Conservation (phyloP, 2,888 invertebrate species). For the Mycalesis mineus region DNA sequence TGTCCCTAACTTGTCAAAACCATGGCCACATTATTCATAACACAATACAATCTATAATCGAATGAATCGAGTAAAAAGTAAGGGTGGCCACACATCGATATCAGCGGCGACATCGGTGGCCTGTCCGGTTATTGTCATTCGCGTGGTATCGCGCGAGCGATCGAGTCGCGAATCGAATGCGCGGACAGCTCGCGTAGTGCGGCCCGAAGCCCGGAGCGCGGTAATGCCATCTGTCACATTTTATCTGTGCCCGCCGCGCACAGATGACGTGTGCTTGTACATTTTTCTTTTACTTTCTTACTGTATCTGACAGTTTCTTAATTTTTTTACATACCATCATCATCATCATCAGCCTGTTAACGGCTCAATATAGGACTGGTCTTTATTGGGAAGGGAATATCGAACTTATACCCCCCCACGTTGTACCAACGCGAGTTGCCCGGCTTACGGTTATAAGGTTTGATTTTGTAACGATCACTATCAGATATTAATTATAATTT, state of each 20-base stretch:
- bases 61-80: conserved; percentile 66
- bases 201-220: conserved; percentile 17
- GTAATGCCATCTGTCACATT: conserved; percentile 60
- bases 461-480: too few species aligned
- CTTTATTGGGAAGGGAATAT: too few species aligned
- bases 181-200: conserved; percentile 44
- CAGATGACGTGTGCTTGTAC: conserved; percentile 16
- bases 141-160: conserved; percentile 51
- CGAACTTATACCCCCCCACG: too few species aligned
- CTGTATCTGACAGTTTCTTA: too few species aligned
- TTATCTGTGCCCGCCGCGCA: conserved; percentile 27
- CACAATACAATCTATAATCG: conserved; percentile 74
- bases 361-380: too few species aligned
- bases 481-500: too few species aligned
- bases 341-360: too few species aligned
- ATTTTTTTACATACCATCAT: too few species aligned
- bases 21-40: conserved; percentile 49
- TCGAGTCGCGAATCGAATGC: conserved; percentile 44
- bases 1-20: neutral
- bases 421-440: too few species aligned
- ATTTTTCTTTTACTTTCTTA: too few species aligned
- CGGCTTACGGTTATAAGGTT: too few species aligned
- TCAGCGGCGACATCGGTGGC: conserved; percentile 49
- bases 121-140: conserved; percentile 66
- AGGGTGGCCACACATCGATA: conserved; percentile 67